These are phyloP conservation scores for Myotis davidii DNA, from an alignment of 2,113 vertebrate species.

Conservation along the genomic window DNA sequence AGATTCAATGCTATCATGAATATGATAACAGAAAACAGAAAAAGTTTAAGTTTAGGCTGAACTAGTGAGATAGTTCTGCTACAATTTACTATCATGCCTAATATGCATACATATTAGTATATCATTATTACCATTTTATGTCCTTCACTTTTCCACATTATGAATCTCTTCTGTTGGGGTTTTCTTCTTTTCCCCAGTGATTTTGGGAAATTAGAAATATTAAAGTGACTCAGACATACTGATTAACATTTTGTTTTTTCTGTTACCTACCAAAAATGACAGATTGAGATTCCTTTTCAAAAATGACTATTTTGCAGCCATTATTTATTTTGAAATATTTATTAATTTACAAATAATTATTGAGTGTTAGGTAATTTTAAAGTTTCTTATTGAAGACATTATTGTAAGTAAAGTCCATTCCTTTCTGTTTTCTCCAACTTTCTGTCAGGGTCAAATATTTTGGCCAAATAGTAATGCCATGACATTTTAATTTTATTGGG, in stretches of 20 bases:
- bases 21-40: not conserved
- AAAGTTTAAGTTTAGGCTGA: not conserved
- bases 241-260: not conserved
- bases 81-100: not conserved
- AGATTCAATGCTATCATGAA: not conserved
- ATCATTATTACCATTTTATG: not conserved
- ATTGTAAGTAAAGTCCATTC: not conserved
- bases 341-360: conserved; percentile 10
- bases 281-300: not conserved
- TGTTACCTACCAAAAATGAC: not conserved
- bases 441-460: not conserved
- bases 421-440: not conserved
- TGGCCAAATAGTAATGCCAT: not conserved
- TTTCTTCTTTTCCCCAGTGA: not conserved
- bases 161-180: not conserved
- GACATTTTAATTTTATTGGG: not conserved
- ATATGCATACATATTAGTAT: not conserved
- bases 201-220: not conserved
- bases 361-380: not conserved
- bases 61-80: not conserved
- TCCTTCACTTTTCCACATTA: not conserved
- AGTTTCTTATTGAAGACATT: not conserved
- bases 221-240: not conserved
- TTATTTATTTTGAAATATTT: not conserved
- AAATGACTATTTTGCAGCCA: not conserved